A percentile compares a stretch with the other conserved stretches of the same genome.
phyloP scores from a whole-genome alignment of 1,140 invertebrate species.

The Ceratitis capitata region DNA sequence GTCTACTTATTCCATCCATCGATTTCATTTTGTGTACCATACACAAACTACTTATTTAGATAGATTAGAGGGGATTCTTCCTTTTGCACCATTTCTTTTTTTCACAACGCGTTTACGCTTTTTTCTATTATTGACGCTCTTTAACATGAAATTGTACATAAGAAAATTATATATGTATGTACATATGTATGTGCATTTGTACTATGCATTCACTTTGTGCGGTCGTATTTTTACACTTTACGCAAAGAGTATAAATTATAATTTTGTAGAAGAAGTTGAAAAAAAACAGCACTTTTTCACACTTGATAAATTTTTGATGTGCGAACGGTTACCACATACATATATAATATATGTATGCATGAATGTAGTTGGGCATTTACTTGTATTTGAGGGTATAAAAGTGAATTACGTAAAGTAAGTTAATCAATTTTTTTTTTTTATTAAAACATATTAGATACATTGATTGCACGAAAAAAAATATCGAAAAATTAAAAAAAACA shows the following conservation, averaged over 20 bases:
- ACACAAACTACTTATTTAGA: no score
- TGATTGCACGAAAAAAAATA: constrained; percentile 1
- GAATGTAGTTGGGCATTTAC: background rate
- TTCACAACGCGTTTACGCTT: constrained; percentile 31
- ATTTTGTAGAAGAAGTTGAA: background rate
- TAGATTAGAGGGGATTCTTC: constrained; percentile 27
- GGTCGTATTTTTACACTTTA: background rate
- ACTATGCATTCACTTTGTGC: background rate
- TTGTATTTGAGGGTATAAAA: background rate
- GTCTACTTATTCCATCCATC: background rate
- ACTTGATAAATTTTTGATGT: constrained; percentile 12
- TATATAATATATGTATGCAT: background rate
- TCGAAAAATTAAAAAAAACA: background rate
- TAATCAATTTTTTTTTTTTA: constrained; percentile 33
- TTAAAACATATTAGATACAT: constrained; percentile 30
- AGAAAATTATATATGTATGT: no score
- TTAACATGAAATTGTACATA: background rate
- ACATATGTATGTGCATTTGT: background rate
- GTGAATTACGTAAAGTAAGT: constrained; percentile 17
- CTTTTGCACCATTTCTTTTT: constrained; percentile 34
- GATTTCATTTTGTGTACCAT: background rate
- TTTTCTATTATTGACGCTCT: constrained; percentile 20
- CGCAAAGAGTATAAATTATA: background rate
- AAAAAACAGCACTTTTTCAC: constrained; percentile 5
- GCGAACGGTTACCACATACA: background rate